Base-by-base conservation (phyloP, 2,113 vertebrate species). In the Eulemur macaco region DNA sequence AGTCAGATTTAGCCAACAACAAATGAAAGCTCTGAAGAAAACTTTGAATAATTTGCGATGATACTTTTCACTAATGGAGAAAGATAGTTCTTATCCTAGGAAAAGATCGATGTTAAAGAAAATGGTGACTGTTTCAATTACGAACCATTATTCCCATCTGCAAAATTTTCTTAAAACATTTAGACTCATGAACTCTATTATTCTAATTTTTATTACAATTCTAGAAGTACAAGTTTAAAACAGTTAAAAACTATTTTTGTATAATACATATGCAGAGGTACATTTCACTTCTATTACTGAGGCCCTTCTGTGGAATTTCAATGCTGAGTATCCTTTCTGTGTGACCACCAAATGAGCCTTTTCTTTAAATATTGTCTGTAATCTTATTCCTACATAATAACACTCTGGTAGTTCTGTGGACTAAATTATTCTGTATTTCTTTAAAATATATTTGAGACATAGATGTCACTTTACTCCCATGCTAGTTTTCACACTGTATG, bases 181-280 rank as follows among this genome's bases (percentile, higher is more conserved):
- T 66, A 25, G 27, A 71, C 3, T 69, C 18, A 37, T 86, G 27
- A 90, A 86, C 88, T 71, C 34, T 66, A 64, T 80, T 71, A 63
- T 92, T 66, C 18, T 96, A n/a, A 45, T 82, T 93, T 94, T 94
- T 89, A 58, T 89, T 86, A 54, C 37, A 92, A 0, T 81, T 66
- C 56, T 88, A 81, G 23, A 93, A 86, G 13, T 39, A 11, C 14
- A 68, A 63, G 31, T 74, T 90, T 95, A 83, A 76, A 80, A 34
- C 1, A 39, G 31, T 89, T 73, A 52, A 54, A 68, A 76, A 68
- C 27, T 87, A 69, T 60, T 50, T 86, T 83, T 64, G 37, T 83
- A 54, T 54, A 54, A 3, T 50, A 18, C 2, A 66, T 86, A 42
- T 69, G 4, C 39, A 92, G 52, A 56, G 8, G 29, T 47, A 0